phyloP scores from a whole-genome alignment of 2,888 invertebrate genomes.

The Dendrolimus pini region DNA sequence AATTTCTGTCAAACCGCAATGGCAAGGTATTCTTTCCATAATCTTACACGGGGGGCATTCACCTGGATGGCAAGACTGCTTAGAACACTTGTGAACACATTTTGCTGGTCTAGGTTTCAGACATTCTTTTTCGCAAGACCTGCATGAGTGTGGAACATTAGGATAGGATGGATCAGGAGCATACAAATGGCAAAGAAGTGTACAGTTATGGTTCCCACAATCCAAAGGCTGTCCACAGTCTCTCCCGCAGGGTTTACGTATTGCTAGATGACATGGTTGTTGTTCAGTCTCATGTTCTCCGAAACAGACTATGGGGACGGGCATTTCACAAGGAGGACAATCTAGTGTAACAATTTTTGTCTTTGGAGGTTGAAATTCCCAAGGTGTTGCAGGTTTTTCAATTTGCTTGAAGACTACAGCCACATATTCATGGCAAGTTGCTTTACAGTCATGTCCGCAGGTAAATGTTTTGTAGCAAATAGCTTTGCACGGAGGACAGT shows the following conservation, averaged over 20 bases:
- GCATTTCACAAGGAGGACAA: slow-evolving; percentile 84
- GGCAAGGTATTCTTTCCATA: slow-evolving; percentile 83
- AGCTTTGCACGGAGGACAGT: slow-evolving; percentile 89
- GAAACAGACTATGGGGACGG: slow-evolving; percentile 83
- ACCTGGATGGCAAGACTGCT: slow-evolving; percentile 82
- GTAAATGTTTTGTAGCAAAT: slow-evolving; percentile 78
- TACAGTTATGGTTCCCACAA: slow-evolving; percentile 89
- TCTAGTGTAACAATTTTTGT: slow-evolving; percentile 74
- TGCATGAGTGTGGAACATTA: slow-evolving; percentile 66
- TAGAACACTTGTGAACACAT: slow-evolving; percentile 85
- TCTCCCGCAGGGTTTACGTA: slow-evolving; percentile 85
- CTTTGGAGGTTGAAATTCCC: slow-evolving; percentile 76
- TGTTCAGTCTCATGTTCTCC: slow-evolving; percentile 82
- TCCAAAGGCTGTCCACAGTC: slow-evolving; percentile 82
- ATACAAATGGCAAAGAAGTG: slow-evolving; percentile 81
- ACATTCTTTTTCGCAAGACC: slow-evolving; percentile 74
- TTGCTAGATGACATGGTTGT: slow-evolving; percentile 83
- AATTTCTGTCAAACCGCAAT: slow-evolving; percentile 87
- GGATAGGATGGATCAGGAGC: slow-evolving; percentile 37
- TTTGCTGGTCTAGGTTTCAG: slow-evolving; percentile 79
- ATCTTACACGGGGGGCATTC: slow-evolving; percentile 85
- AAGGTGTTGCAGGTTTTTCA: slow-evolving; percentile 79
- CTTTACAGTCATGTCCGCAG: slow-evolving; percentile 83
- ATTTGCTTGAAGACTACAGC: slow-evolving; percentile 78
- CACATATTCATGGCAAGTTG: slow-evolving; percentile 86